Evolutionary conservation across 2,113 vertebrate species (phyloP).

Genomic region (Tachysurus fulvidraco): DNA sequence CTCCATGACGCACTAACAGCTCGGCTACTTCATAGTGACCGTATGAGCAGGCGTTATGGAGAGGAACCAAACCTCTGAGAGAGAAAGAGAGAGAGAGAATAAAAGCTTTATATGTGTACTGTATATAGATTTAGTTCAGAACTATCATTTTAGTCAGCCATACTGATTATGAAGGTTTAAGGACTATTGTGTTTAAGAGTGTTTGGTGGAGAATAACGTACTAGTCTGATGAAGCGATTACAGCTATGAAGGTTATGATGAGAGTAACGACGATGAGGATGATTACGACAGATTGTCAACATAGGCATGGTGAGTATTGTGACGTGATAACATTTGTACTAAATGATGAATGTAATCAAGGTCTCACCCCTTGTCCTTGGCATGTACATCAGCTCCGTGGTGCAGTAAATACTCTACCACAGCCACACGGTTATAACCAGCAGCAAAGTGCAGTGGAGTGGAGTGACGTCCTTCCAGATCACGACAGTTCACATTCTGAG

Average conservation of each 20-base stretch:
- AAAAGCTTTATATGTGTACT: not conserved
- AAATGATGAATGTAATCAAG: not conserved
- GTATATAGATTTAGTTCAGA: not conserved
- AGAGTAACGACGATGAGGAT: not conserved
- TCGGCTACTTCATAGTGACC: slow-evolving; percentile 98
- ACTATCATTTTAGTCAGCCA: not conserved
- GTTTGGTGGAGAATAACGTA: not conserved
- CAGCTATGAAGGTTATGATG: not conserved
- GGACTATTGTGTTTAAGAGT: not conserved
- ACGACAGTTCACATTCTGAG: slow-evolving; percentile 96
- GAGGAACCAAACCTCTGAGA: slow-evolving; percentile 88
- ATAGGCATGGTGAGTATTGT: not conserved
- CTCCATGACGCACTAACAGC: slow-evolving; percentile 91
- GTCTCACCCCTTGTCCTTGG: slow-evolving; percentile 97
- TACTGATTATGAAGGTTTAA: not conserved
- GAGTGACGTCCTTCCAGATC: slow-evolving; percentile 97
- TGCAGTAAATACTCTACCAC: slow-evolving; percentile 96
- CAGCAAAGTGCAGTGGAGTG: slow-evolving; percentile 95
- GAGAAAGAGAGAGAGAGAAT: not conserved
- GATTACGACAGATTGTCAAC: not conserved
- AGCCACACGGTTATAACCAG: slow-evolving; percentile 94
- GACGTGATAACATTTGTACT: not conserved
- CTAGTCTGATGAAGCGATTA: too few relatives aligned
- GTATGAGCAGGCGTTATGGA: slow-evolving; percentile 98
- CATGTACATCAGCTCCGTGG: slow-evolving; percentile 96